phyloP scores from a whole-genome alignment of 2,797 vertebrate species.

The Amblyraja radiata region DNA sequence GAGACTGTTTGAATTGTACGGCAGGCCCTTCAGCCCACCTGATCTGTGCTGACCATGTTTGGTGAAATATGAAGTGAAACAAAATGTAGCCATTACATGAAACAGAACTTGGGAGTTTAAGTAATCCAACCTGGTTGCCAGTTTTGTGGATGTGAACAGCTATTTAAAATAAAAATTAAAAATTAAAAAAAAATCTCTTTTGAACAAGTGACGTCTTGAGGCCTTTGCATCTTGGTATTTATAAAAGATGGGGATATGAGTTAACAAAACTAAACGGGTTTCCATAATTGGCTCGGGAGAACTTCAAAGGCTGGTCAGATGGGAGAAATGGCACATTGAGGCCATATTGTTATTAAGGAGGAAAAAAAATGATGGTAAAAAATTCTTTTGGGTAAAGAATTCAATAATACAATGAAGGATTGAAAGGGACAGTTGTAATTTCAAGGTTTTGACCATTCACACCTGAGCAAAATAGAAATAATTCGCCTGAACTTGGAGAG shows the following conservation, averaged over 20 bases:
- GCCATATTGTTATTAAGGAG: not conserved
- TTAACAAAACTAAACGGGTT: not conserved
- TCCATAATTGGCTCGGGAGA: not conserved
- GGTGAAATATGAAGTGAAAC: not conserved
- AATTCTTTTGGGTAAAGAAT: not conserved
- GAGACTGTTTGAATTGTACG: too few relatives aligned
- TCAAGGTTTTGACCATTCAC: not conserved
- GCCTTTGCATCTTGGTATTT: not conserved
- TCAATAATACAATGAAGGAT: too few relatives aligned
- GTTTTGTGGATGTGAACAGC: not conserved
- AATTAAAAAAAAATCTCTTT: too few relatives aligned
- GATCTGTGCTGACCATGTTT: too few relatives aligned
- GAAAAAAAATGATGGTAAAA: not conserved
- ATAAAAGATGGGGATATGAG: not conserved
- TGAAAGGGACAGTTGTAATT: not conserved
- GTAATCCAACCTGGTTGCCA: not conserved
- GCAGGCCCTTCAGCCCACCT: too few relatives aligned
- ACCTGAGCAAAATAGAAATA: too few relatives aligned
- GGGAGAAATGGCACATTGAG: not conserved
- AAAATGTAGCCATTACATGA: not conserved
- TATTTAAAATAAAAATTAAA: not conserved
- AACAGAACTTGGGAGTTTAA: not conserved
- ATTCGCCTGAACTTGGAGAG: not conserved
- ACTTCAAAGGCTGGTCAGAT: not conserved
- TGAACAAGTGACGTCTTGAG: not conserved